phyloP scores from a whole-genome alignment of 2,888 invertebrate species.

The Aelia acuminata region DNA sequence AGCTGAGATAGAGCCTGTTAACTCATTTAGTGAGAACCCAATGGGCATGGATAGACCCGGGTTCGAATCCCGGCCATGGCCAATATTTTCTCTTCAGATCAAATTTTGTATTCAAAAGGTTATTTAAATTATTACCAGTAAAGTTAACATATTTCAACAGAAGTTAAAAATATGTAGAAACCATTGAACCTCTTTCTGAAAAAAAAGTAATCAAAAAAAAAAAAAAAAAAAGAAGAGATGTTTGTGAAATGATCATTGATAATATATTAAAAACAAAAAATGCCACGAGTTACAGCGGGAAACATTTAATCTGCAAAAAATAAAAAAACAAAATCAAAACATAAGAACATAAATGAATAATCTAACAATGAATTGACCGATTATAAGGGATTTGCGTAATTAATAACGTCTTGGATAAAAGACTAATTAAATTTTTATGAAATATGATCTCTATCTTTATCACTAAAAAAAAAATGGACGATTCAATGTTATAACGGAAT shows the following conservation, averaged over 20 bases:
- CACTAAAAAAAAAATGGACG: neutral
- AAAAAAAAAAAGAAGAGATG: neutral
- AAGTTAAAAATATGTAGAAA: too few relatives aligned
- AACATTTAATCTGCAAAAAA: neutral
- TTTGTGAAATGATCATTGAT: neutral
- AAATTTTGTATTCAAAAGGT: too few relatives aligned
- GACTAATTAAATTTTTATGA: constrained; percentile 4
- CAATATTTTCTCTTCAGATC: too few relatives aligned
- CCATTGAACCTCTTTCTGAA: too few relatives aligned
- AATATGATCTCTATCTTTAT: constrained; percentile 17
- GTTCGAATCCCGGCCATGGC: too few relatives aligned
- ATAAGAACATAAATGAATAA: neutral
- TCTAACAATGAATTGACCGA: neutral
- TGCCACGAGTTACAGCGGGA: neutral
- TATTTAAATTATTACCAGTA: too few relatives aligned
- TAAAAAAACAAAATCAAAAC: neutral
- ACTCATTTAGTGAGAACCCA: too few relatives aligned
- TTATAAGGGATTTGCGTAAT: neutral
- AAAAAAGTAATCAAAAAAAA: too few relatives aligned
- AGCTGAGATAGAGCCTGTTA: too few relatives aligned
- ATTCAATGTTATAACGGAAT: neutral
- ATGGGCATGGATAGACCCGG: too few relatives aligned
- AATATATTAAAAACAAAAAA: neutral
- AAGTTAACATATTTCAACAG: too few relatives aligned
- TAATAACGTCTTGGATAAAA: neutral